Evolutionary conservation across 2,888 invertebrate genomes (phyloP), one percentile per base, ranked within the genome.

Genomic region (Hyles lineata): DNA sequence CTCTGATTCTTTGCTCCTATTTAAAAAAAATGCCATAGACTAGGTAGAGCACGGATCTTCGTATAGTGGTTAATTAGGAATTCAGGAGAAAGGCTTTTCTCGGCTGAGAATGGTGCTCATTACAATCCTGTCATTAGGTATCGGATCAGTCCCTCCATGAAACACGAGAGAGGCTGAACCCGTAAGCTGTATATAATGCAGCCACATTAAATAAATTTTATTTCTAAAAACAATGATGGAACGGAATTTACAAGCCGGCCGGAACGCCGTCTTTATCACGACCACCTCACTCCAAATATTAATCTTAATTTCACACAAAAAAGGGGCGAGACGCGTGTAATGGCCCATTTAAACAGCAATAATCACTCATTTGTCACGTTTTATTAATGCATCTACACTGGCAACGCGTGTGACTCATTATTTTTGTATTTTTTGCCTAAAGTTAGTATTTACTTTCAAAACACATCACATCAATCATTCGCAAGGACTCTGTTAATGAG

Each of bases 401-500:
- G 75, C 70, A 76, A 74, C 77, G 74, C 71, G 71, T 74, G 74
- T 78, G 75, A 78, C 74, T 81, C 78, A 80, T 76, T 77, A 72
- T 74, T 73, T 73, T 71, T 74, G 23, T 73, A 52, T 50, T 62
- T 69, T 70, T 35, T 62, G 55, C 50, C 62, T 73, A 43, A 67
- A 35, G 35, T 62, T 55, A 43, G 25, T 61, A 35, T 72, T 62
- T 70, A 67, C 67, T 67, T 67, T 67, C 58, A 72, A 74, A 73
- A 77, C 72, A 72, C 79, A 21, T 15, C 29, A 79, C 80, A 87
- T 88, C 85, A 85, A 86, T 89, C 88, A 88, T 83, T 81, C 74
- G 73, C 75, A 84, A 85, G 81, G 82, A 80, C 81, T 77, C 72
- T 74, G 73, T 78, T 87, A 87, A 88, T 88, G 82, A 86, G 84